These are phyloP conservation scores for Hippoglossus hippoglossus DNA, from an alignment of 2,797 vertebrate species.

Conservation along the genomic window DNA sequence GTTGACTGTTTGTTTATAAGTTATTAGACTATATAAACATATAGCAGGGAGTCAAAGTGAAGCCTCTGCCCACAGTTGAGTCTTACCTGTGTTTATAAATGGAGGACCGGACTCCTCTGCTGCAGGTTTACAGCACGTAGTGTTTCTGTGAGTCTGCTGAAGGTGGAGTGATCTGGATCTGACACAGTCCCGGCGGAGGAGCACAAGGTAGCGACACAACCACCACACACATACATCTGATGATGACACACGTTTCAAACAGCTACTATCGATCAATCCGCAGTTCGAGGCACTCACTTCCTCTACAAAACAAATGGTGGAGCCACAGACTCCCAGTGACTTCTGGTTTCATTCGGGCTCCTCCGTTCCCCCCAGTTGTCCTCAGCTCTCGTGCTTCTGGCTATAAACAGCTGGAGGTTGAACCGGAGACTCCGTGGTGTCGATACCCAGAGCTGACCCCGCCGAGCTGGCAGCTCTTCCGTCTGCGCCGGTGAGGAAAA, in stretches of 20 bases:
- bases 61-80: too few species aligned
- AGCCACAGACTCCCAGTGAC: too few species aligned
- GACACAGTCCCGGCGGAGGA: not conserved
- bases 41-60: too few species aligned
- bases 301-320: too few species aligned
- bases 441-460: not conserved
- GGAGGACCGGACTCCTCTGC: not conserved
- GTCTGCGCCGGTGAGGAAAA: not conserved
- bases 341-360: too few species aligned
- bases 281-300: too few species aligned
- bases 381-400: too few species aligned
- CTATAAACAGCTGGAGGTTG: not conserved
- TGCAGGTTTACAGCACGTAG: not conserved
- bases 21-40: too few species aligned
- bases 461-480: not conserved
- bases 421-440: not conserved
- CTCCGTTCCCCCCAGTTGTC: too few species aligned
- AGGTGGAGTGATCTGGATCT: not conserved
- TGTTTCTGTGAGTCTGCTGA: not conserved
- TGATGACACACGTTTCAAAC: fast-evolving
- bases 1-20: not conserved
- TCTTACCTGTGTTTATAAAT: not conserved
- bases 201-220: not conserved
- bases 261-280: too few species aligned
- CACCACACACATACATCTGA: fast-evolving